phyloP scores from a whole-genome alignment of 2,113 vertebrate species.

The Rhombomys opimus region DNA sequence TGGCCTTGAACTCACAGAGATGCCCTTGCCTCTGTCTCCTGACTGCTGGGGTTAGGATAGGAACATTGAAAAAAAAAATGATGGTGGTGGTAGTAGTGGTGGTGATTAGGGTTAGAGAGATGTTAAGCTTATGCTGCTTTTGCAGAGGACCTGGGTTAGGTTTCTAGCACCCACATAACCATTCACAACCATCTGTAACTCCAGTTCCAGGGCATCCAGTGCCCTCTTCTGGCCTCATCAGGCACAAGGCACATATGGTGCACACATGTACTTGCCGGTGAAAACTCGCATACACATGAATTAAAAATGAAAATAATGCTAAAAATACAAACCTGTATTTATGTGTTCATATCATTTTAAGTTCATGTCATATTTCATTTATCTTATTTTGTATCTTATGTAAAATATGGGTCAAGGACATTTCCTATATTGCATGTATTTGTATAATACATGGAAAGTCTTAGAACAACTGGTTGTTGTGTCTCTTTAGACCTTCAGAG shows the following conservation, averaged over 20 bases:
- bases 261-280: neutral
- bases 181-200: neutral
- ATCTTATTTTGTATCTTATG: neutral
- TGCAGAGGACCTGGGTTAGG: neutral
- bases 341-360: neutral
- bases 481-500: neutral
- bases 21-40: neutral
- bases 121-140: neutral
- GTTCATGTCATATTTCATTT: neutral
- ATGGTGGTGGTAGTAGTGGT: too few relatives aligned
- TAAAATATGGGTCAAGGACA: neutral
- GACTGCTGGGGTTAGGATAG: neutral
- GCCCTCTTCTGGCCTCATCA: neutral
- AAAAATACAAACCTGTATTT: neutral
- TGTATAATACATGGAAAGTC: neutral
- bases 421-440: constrained; percentile 5
- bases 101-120: neutral
- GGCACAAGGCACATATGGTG: neutral
- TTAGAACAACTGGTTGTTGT: neutral
- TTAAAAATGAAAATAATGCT: neutral
- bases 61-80: neutral
- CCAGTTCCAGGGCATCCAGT: neutral
- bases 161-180: neutral
- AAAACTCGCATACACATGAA: neutral
- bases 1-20: neutral